Evolutionary conservation across 1,140 invertebrate genomes (phyloP).

Genomic region (Colletes latitarsis): DNA sequence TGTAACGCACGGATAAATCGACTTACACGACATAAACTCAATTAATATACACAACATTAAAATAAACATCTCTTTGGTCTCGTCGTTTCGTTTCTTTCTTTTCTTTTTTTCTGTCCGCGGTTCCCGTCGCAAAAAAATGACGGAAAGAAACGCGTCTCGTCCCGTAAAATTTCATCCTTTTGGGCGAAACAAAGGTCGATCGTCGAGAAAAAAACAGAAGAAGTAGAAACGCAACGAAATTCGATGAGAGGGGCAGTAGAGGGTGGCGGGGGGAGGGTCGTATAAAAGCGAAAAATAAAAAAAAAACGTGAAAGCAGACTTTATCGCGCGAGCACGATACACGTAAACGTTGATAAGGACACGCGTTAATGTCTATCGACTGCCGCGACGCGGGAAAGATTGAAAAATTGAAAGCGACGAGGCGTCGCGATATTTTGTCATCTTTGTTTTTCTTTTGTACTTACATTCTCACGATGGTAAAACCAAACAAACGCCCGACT

Average conservation of each 20-base stretch:
- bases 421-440: conserved; percentile 12
- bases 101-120: neutral
- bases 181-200: neutral
- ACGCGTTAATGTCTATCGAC: conserved; percentile 37
- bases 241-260: neutral
- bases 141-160: conserved; percentile 43
- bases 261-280: neutral
- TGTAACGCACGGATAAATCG: conserved; percentile 49
- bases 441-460: conserved; percentile 52
- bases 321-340: conserved; percentile 2
- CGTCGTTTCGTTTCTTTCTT: conserved; percentile 39
- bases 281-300: neutral
- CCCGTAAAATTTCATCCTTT: conserved; percentile 14
- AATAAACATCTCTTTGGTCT: conserved; percentile 66
- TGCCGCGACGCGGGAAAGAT: conserved; percentile 45
- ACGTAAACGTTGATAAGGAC: conserved; percentile 1
- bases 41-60: conserved; percentile 70
- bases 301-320: neutral
- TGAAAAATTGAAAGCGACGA: conserved; percentile 44
- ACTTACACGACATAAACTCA: conserved; percentile 63
- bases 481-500: neutral
- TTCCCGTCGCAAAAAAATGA: conserved; percentile 28
- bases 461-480: conserved; percentile 46
- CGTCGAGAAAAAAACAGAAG: neutral
- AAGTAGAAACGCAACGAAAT: neutral